Evolutionary conservation across 2,797 vertebrate species (phyloP), one percentile per base, ranked within the genome.

Genomic region (Acanthurus lineatus): DNA sequence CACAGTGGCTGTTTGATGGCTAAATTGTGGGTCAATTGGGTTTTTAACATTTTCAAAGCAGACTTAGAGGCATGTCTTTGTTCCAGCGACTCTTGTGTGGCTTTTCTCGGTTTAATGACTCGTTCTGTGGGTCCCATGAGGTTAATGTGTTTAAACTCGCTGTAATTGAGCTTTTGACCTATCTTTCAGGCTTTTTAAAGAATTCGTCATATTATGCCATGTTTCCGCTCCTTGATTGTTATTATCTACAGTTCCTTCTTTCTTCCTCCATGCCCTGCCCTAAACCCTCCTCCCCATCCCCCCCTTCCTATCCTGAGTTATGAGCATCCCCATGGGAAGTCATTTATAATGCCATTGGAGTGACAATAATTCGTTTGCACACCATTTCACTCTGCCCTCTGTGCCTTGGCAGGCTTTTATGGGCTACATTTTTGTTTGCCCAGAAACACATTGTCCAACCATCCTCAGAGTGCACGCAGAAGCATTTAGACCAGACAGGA

Each of bases 71-170:
- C 87, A 45, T 72, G 85, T 84, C 90, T 92, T 94, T 95, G 93
- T 94, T 93, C 90, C 81, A 68, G 69, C 32, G 17, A 90, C 79
- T 87, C 90, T 89, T 85, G 79, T 87, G 86, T 86, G 85, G 85
- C 85, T 88, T 89, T 87, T 87, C 86, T 88, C 62, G 1, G 83
- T 92, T 94, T 94, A 95, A 94, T 94, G 92, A 94, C 81, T 92
- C 78, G 69, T 89, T 92, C 89, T 61, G 44, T 32, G 79, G 93
- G 93, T 92, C 91, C 91, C 90, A 63, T 51, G 82, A 93, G 93
- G 94, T 94, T 95, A 95, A 95, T 95, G 91, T 81, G 78, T 92
- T 95, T 93, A 95, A 94, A 93, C 93, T 90, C 87, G 86, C 86
- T 92, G 93, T 94, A 94, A 95, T 93, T 93, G 93, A 95, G 94